Evolutionary conservation across 1,140 invertebrate species (phyloP), one percentile per base, ranked within the genome.

Genomic region (Eriosoma lanigerum): DNA sequence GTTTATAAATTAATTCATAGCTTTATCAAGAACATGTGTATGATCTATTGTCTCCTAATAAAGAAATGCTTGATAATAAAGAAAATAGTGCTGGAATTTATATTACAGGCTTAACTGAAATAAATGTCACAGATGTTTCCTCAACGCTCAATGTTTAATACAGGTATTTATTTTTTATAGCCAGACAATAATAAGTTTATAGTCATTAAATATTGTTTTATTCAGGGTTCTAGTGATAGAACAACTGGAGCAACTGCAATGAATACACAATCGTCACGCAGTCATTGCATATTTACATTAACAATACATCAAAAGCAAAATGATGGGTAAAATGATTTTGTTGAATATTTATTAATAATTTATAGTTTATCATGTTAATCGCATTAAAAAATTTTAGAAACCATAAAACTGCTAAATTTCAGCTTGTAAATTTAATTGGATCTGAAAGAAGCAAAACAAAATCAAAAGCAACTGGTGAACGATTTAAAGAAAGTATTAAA

Each of bases 371-470:
- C 64, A 60, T 76, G 64, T 5, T n/a, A n/a, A n/a, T n/a, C n/a
- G n/a, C 21, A 60, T 32, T n/a, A n/a, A n/a, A n/a, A n/a, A 83
- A 50, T 83, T 94, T 93, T 50, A 89, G 90, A 83, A 87, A 90
- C 82, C 89, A 90, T 73, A 93, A 90, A 46, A 91, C 89, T 9
- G 90, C 94, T 0, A 94, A 94, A 84, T 94, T 96, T 83, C 93
- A 95, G 85, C 85, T 96, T 5, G 94, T 96, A 0, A 96, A 98
- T 89, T 87, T 98, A 80, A 96, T 96, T 54, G 96, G 96, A 0
- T 97, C 95, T 9, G 96, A 98, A 85, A 87, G 96, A 75, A 93
- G 93, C 29, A 96, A 96, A 83, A 96, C 97, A 85, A 98, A n/a
- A n/a, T n/a, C 96, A 0, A 92, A 94, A 81, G 95, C 96, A 12